These are phyloP conservation scores for Rattus rattus DNA, from an alignment of 2,113 vertebrate genomes.

Conservation along the genomic window DNA sequence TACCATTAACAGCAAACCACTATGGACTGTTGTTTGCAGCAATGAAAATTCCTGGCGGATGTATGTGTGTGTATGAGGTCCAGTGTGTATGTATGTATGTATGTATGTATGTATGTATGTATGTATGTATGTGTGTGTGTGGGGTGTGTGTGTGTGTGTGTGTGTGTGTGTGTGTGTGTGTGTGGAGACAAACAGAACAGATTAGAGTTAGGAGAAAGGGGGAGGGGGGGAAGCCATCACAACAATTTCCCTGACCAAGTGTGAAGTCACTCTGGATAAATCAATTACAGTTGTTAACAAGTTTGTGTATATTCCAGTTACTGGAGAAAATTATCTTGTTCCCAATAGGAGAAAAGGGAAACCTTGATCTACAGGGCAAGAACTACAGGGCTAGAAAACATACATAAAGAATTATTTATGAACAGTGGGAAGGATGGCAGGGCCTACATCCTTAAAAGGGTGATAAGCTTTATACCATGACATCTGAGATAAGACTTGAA, in stretches of 20 bases:
- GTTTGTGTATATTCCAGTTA: neutral
- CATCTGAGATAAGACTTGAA: neutral
- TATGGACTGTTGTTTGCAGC: slow-evolving; percentile 22
- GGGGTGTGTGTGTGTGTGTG: too few relatives aligned
- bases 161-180: too few relatives aligned
- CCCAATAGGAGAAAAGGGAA: neutral
- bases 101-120: too few relatives aligned
- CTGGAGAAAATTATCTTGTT: neutral
- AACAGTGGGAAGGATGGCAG: neutral
- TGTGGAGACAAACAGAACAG: neutral
- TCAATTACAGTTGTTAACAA: slow-evolving; percentile 18
- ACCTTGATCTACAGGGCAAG: neutral
- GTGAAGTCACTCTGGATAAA: slow-evolving; percentile 1
- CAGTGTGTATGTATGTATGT: too few relatives aligned
- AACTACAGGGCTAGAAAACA: neutral
- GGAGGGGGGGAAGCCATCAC: neutral
- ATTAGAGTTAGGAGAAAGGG: too few relatives aligned
- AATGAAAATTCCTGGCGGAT: neutral
- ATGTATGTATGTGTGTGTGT: too few relatives aligned
- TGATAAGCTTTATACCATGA: neutral
- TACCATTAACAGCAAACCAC: slow-evolving; percentile 47
- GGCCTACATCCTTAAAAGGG: neutral
- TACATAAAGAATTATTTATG: neutral
- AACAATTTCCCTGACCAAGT: neutral
- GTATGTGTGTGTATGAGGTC: too few relatives aligned